Base-by-base conservation (phyloP, 1,140 invertebrate species). In the Ooceraea biroi region DNA sequence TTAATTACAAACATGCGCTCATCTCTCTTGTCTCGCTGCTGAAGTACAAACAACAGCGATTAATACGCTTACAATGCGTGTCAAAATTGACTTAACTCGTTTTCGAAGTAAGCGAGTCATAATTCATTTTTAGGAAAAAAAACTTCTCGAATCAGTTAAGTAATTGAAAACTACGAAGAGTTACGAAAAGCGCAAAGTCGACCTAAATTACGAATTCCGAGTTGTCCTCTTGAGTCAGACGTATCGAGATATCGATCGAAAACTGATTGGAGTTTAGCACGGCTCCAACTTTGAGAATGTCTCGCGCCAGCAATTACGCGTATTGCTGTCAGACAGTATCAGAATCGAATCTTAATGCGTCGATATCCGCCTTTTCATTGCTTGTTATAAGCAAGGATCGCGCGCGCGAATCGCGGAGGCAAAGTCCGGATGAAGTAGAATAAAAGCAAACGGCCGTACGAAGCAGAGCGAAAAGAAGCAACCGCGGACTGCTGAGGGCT, bases 341-440 rank as follows among this genome's bases (percentile, higher is more conserved):
- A n/a, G 50, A 58, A 46, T 52, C 44, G 44, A 41, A 46, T 25
- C 22, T 44, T 65, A 25, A 63, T 57, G 41, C n/a, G 14, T 8
- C 10, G 55, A 78, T 78, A 78, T 78, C 48, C 22, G 36, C 25
- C 8, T 22, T 57, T 58, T 80, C 52, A 36, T 36, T 44, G 50
- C 65, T 69, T 57, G 69, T 78, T 68, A 78, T 80, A 80, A 80
- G 76, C 65, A 30, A 46, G 22, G 76, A 80, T 80, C 50, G 19
- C 48, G 63, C 30, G 41, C 5, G n/a, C 52, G 5, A n/a, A 19
- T 5, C 36, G 36, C 36, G 36, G 2, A 7, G 8, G n/a, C 25
- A 36, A 46, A 58, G 60, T 76, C n/a, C 41, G 30, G 17, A 12
- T 3, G 36, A 80, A 69, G 50, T 44, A 80, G 69, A 69, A 80